A percentile compares a stretch with the other conserved stretches of the same genome.
Evolutionary conservation across 2,888 invertebrate genomes (phyloP).

Genomic region (Capitulum mitella): DNA sequence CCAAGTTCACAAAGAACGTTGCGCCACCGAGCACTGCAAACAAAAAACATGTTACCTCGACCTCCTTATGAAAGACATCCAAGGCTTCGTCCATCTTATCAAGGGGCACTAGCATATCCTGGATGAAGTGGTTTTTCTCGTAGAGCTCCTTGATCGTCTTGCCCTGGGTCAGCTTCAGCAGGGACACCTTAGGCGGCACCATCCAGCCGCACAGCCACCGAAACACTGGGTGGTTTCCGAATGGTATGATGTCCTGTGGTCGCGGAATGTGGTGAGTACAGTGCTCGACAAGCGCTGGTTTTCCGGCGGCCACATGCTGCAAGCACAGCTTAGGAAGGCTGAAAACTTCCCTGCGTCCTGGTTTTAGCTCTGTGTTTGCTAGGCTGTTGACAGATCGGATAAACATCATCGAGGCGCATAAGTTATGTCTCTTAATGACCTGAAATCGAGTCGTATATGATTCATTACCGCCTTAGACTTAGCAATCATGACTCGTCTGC

Average conservation of each 20-base stretch:
- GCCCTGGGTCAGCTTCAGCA: constrained; percentile 69
- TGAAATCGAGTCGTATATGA: too few relatives aligned
- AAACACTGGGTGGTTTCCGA: constrained; percentile 67
- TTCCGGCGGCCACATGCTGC: too few relatives aligned
- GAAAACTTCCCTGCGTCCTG: too few relatives aligned
- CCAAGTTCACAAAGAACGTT: not conserved
- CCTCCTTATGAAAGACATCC: constrained; percentile 56
- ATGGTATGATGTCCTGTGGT: constrained; percentile 71
- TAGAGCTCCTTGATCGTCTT: constrained; percentile 61
- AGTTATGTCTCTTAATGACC: too few relatives aligned
- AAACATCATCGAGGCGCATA: too few relatives aligned
- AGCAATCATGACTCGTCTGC: too few relatives aligned
- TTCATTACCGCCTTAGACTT: too few relatives aligned
- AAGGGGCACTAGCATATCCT: constrained; percentile 73
- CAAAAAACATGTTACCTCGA: constrained; percentile 49
- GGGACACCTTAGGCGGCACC: constrained; percentile 71
- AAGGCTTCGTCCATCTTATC: constrained; percentile 54
- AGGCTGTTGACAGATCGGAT: too few relatives aligned
- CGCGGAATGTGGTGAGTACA: too few relatives aligned
- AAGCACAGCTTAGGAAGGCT: too few relatives aligned
- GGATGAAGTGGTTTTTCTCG: constrained; percentile 66
- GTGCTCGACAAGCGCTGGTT: too few relatives aligned
- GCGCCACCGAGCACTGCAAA: not conserved
- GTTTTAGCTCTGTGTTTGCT: too few relatives aligned
- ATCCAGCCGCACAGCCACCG: constrained; percentile 69